Evolutionary conservation across 2,797 vertebrate species (phyloP), one percentile per base, ranked within the genome.

Genomic region (Buphagus erythrorhynchus): DNA sequence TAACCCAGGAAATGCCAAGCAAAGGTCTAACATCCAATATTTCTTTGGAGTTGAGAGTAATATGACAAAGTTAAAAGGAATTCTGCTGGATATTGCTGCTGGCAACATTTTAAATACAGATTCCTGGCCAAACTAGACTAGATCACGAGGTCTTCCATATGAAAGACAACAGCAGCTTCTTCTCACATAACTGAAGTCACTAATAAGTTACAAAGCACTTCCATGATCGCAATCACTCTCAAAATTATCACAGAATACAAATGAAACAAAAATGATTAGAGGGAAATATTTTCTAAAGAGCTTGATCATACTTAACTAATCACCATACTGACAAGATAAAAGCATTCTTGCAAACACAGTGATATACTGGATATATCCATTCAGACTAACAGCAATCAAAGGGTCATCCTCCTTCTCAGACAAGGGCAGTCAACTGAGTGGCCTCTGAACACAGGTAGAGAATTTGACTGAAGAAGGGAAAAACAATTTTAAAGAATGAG

Each of bases 231-330:
- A 95, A 90, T 83, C 78, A 68, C 85, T 90, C 86, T 91, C 61
- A 74, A 86, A 96, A 96, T 91, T 67, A 95, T 75, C 92, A 80
- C 17, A 66, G 81, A 94, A 94, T 86, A 93, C 54, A 87, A 94
- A 96, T 71, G 81, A 94, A 95, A 96, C 54, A 52, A 66, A 59
- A 92, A 85, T 58, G 35, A 92, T 87, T 79, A 94, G 59, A 92
- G 77, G 92, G 35, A 55, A 91, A 66, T 20, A 22, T 49, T 96
- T 91, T 68, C 72, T 69, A 78, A 92, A 87, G 89, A 68, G 54
- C 57, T 80, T 88, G 78, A 92, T 93, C 89, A 73, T 48, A 71
- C 68, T 73, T 74, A 74, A 54, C 51, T 8, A 25, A 86, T 83
- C 79, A 94, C 31, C 46, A 62, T 11, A 52, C 54, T 11, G 33